A percentile compares a stretch with the other conserved stretches of the same genome.
phyloP scores from a whole-genome alignment of 2,113 vertebrate species.

The Carettochelys insculpta region DNA sequence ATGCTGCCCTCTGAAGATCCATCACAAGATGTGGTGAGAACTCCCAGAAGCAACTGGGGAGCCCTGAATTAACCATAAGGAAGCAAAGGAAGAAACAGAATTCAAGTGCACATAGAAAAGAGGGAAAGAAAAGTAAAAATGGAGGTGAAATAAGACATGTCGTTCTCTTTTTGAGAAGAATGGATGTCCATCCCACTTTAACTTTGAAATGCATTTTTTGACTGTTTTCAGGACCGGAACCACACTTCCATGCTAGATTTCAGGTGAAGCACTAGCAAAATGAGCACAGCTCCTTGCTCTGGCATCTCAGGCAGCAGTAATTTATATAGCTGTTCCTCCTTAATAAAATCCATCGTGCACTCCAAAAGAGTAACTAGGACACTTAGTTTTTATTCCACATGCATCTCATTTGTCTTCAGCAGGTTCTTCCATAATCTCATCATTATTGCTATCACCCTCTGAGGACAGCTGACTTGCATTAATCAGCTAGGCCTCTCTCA shows the following conservation, averaged over 20 bases:
- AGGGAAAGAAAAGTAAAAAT: not conserved
- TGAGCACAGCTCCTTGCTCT: not conserved
- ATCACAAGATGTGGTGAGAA: not conserved
- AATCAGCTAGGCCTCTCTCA: slow-evolving; percentile 81
- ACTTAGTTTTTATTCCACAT: slow-evolving; percentile 81
- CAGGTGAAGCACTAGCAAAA: slow-evolving; percentile 36
- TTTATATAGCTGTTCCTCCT: slow-evolving; percentile 70
- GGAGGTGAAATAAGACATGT: slow-evolving; percentile 3
- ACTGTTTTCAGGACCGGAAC: not conserved
- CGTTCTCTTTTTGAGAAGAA: not conserved
- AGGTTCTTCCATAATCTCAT: slow-evolving; percentile 84
- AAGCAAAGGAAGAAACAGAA: slow-evolving; percentile 9
- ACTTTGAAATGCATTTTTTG: slow-evolving; percentile 11
- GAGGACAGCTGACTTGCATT: slow-evolving; percentile 84
- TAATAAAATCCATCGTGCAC: slow-evolving; percentile 75
- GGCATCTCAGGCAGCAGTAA: slow-evolving; percentile 53
- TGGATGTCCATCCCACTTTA: not conserved
- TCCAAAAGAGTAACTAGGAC: slow-evolving; percentile 80
- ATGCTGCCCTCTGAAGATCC: not conserved
- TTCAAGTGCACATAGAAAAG: not conserved
- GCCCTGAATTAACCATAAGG: not conserved
- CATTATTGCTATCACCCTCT: slow-evolving; percentile 83
- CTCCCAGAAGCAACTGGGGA: slow-evolving; percentile 12
- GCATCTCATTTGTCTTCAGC: slow-evolving; percentile 84
- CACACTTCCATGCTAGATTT: not conserved